Conservation (phyloP, 53 echinoderm and acorn worm genomes). For the Apostichopus leukothele region DNA sequence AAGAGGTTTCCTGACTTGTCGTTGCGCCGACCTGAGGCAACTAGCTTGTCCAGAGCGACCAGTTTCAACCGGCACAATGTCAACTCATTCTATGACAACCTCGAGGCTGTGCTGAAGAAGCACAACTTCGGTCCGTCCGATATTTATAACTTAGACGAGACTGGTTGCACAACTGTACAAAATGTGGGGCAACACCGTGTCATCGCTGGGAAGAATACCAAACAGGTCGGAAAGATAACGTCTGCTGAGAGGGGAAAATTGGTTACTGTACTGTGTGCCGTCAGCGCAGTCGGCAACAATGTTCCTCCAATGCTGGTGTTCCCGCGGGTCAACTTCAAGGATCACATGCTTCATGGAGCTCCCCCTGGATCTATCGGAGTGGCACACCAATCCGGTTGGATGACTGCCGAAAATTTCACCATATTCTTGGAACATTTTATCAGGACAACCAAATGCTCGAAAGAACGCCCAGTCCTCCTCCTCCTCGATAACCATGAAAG, state of each 20-base stretch:
- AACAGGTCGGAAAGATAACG: conserved; percentile 41
- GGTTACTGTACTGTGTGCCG: conserved; percentile 43
- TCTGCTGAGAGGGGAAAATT: conserved; percentile 56
- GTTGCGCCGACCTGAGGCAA: conserved; percentile 6
- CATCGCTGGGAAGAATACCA: conserved; percentile 21
- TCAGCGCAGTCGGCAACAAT: conserved; percentile 33
- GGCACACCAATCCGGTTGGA: conserved; percentile 60
- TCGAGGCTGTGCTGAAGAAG: conserved; percentile 23
- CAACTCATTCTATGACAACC: conserved; percentile 6
- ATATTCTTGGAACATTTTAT: conserved; percentile 53
- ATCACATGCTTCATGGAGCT: conserved; percentile 49
- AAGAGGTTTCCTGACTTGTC: conserved; percentile 23
- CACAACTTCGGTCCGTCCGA: conserved; percentile 10
- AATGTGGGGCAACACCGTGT: background rate
- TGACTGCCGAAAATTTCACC: conserved; percentile 53
- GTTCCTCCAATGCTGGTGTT: conserved; percentile 61
- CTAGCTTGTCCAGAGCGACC: background rate
- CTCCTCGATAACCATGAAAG: conserved; percentile 67
- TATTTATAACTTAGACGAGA: conserved; percentile 29
- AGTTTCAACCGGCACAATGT: conserved; percentile 30
- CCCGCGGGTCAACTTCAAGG: conserved; percentile 52
- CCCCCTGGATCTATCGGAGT: conserved; percentile 50
- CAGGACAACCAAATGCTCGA: conserved; percentile 8
- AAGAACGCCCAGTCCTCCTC: conserved; percentile 44
- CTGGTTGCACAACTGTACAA: conserved; percentile 44